phyloP scores from a whole-genome alignment of 30 jellyfish, hydroid and myxozoan species.

The Sanderia malayensis region DNA sequence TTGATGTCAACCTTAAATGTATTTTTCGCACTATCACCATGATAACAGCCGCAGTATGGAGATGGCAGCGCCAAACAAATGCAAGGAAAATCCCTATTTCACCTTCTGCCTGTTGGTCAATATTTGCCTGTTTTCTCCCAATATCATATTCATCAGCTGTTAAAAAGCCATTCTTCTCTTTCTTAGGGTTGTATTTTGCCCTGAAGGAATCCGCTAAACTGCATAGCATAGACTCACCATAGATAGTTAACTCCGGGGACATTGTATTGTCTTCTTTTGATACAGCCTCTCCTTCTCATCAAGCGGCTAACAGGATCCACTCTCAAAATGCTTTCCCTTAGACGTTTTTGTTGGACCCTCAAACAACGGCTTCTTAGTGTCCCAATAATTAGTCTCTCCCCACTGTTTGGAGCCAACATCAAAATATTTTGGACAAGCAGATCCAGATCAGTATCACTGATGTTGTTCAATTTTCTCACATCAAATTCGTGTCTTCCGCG shows the following conservation, averaged over 20 bases:
- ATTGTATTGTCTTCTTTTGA: slow-evolving; percentile 11
- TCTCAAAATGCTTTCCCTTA: slow-evolving; percentile 20
- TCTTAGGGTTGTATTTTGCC: background rate
- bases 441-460: background rate
- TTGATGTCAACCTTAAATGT: background rate
- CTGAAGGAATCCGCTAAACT: background rate
- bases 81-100: background rate
- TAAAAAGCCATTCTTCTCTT: background rate
- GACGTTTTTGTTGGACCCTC: slow-evolving; percentile 5
- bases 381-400: background rate
- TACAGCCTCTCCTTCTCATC: slow-evolving; percentile 22
- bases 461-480: background rate
- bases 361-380: background rate
- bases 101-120: background rate
- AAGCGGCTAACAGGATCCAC: background rate
- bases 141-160: background rate
- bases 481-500: slow-evolving; percentile 6
- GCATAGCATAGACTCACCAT: background rate
- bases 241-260: slow-evolving; percentile 14
- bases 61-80: background rate
- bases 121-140: background rate
- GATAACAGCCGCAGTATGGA: background rate
- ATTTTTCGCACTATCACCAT: background rate
- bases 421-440: background rate
- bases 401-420: background rate